phyloP scores from a whole-genome alignment of 2,797 vertebrate genomes.

The Phrynocephalus forsythii region DNA sequence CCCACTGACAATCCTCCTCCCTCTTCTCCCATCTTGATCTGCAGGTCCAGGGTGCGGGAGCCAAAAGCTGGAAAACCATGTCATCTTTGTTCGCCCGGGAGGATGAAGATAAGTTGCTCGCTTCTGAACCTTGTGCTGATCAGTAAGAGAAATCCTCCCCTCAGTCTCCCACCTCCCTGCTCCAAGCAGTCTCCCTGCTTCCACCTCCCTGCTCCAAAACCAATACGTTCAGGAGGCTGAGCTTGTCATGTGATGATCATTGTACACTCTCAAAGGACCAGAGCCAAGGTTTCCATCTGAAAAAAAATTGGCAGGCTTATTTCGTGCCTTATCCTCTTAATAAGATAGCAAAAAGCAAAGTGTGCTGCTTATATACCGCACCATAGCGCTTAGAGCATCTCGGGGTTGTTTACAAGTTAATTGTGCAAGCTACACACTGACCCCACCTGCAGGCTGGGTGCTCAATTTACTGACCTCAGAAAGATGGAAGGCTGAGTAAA shows the following conservation, averaged over 20 bases:
- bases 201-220: slow-evolving; percentile 38
- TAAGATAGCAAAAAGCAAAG: no score
- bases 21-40: not conserved
- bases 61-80: slow-evolving; percentile 90
- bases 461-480: no score
- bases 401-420: no score
- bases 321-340: not conserved
- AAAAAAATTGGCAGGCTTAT: not conserved
- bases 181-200: slow-evolving; percentile 57
- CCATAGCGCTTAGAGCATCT: no score
- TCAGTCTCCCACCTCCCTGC: slow-evolving; percentile 4
- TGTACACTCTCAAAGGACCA: not conserved
- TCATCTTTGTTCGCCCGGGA: slow-evolving; percentile 91
- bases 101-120: slow-evolving; percentile 90
- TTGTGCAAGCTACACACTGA: no score
- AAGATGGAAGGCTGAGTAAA: no score
- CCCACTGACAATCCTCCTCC: not conserved
- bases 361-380: no score
- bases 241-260: not conserved
- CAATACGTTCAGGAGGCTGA: not conserved
- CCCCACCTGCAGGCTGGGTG: no score
- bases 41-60: slow-evolving; percentile 91
- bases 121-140: slow-evolving; percentile 84
- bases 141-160: slow-evolving; percentile 84
- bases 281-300: not conserved